Conservation (phyloP, 2,888 invertebrate genomes). For the Stomorhina lunata region DNA sequence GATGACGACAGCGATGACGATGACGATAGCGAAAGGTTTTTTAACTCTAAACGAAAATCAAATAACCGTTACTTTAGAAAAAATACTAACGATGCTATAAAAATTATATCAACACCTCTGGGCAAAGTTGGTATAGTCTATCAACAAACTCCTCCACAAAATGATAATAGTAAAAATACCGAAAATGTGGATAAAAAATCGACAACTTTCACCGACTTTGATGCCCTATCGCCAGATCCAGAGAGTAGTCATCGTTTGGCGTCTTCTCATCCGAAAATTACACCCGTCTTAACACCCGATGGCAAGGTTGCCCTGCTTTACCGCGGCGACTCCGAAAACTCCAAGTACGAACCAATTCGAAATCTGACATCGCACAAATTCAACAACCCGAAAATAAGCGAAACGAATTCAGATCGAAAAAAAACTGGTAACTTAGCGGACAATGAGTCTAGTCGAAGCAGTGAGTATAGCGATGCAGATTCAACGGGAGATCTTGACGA, state of each 20-base stretch:
- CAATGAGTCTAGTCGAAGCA: conserved; percentile 64
- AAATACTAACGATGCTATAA: conserved; percentile 80
- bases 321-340: conserved; percentile 80
- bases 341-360: conserved; percentile 80
- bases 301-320: conserved; percentile 81
- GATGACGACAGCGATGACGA: conserved; percentile 76
- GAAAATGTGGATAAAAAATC: conserved; percentile 68
- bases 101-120: conserved; percentile 80
- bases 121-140: conserved; percentile 80
- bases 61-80: conserved; percentile 79
- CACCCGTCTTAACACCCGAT: conserved; percentile 80
- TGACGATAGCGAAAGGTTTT: conserved; percentile 74
- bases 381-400: conserved; percentile 67
- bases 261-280: conserved; percentile 80
- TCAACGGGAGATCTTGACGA: conserved; percentile 66
- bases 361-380: conserved; percentile 79
- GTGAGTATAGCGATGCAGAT: conserved; percentile 67
- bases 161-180: conserved; percentile 66
- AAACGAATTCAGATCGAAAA: conserved; percentile 54
- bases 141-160: conserved; percentile 76
- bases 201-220: conserved; percentile 77
- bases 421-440: conserved; percentile 61
- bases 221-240: conserved; percentile 78
- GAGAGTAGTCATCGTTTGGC: conserved; percentile 80
- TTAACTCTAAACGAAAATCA: conserved; percentile 75